These are phyloP conservation scores for Oriolus oriolus DNA, from an alignment of 2,113 vertebrate genomes.

Conservation along the genomic window DNA sequence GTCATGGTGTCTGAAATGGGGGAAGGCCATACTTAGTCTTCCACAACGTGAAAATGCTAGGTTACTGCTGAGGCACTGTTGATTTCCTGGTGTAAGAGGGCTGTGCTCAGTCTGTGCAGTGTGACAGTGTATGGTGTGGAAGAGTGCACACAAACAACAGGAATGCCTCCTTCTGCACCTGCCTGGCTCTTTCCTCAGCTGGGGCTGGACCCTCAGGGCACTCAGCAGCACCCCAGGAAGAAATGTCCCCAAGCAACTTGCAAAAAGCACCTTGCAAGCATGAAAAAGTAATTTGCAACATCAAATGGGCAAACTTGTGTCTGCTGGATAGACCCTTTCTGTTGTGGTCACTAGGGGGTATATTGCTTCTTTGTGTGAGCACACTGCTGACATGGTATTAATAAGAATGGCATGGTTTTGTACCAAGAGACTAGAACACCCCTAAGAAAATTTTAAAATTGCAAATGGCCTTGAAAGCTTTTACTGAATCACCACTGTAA, in stretches of 20 bases:
- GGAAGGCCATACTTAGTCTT: neutral
- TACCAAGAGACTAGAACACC: neutral
- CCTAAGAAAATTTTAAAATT: neutral
- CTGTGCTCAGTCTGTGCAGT: neutral
- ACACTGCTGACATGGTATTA: neutral
- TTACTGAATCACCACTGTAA: neutral
- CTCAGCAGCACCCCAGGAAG: slow-evolving; percentile 19
- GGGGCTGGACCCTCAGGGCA: neutral
- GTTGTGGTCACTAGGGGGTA: neutral
- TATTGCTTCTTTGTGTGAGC: neutral
- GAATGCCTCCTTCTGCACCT: neutral
- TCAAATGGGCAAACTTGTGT: neutral
- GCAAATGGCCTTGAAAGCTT: neutral
- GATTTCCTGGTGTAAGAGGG: neutral
- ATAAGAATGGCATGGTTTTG: neutral
- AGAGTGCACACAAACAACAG: neutral
- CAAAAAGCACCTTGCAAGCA: neutral
- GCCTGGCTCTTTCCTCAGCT: neutral
- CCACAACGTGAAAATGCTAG: neutral
- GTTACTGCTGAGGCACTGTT: neutral
- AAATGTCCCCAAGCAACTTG: neutral
- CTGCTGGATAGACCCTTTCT: neutral
- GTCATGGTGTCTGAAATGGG: neutral
- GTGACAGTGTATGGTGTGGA: neutral
- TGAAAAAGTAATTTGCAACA: slow-evolving; percentile 22